Conservation (phyloP, 2,888 invertebrate genomes). For the Panzeria rudis region DNA sequence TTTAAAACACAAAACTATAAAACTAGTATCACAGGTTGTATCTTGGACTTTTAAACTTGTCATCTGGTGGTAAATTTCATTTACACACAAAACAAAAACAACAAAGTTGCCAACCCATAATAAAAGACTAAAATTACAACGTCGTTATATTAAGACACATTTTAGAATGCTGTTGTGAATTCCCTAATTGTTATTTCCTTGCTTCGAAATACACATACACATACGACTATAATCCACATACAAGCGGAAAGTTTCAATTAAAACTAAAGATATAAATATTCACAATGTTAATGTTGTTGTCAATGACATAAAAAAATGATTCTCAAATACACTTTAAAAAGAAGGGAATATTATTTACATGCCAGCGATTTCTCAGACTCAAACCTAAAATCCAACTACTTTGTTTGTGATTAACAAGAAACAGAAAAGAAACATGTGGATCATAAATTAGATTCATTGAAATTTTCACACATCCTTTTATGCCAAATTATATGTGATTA, state of each 20-base stretch:
- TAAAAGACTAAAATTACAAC: no score
- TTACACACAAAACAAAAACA: no score
- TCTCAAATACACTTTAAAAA: constrained; percentile 12
- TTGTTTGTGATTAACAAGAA: constrained; percentile 41
- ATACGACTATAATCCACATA: neutral
- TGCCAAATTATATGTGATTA: constrained; percentile 75
- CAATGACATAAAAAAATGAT: constrained; percentile 44
- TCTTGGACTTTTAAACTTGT: no score
- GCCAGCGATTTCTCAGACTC: constrained; percentile 14
- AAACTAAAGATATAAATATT: constrained; percentile 54
- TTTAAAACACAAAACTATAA: no score
- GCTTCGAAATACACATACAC: neutral
- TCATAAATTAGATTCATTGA: constrained; percentile 73
- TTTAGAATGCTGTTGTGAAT: no score
- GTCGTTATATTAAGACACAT: no score
- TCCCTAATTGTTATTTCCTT: no score
- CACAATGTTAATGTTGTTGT: constrained; percentile 31
- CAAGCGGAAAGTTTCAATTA: constrained; percentile 54
- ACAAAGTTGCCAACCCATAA: no score
- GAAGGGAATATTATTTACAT: constrained; percentile 40
- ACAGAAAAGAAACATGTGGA: constrained; percentile 44
- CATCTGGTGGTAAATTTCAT: no score
- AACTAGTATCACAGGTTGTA: no score
- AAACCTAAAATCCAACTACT: constrained; percentile 7
- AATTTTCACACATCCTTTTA: constrained; percentile 74